phyloP scores from a whole-genome alignment of 1,140 invertebrate species.

The Platyscapa corneri region DNA sequence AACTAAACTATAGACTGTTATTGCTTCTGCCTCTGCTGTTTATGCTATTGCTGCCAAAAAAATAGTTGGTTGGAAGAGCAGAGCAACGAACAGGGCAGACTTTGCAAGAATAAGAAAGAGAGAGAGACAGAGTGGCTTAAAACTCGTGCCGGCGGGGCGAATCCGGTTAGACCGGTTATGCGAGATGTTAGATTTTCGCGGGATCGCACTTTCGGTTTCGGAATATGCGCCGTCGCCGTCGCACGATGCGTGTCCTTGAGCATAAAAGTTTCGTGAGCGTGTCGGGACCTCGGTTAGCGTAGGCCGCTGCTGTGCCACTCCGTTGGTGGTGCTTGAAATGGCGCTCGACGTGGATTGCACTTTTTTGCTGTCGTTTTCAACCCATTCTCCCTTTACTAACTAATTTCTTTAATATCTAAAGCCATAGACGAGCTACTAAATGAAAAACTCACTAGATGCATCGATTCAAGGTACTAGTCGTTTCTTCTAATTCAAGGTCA shows the following conservation, averaged over 20 bases:
- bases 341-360: constrained; percentile 17
- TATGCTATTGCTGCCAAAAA: constrained; percentile 44
- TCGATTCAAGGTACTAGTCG: not conserved
- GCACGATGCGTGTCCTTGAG: constrained; percentile 65
- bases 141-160: constrained; percentile 56
- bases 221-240: constrained; percentile 62
- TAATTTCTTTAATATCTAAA: not conserved
- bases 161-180: constrained; percentile 75
- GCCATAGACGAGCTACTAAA: not conserved
- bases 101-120: not conserved
- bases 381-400: not conserved
- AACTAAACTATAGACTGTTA: not conserved
- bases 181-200: constrained; percentile 76
- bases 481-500: not conserved
- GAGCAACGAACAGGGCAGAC: not conserved
- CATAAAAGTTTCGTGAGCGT: constrained; percentile 58
- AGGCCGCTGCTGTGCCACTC: constrained; percentile 1
- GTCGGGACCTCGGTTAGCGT: constrained; percentile 14
- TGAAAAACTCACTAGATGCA: not conserved
- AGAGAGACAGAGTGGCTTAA: not conserved
- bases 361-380: constrained; percentile 9
- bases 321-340: constrained; percentile 12
- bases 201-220: constrained; percentile 76
- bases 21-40: not conserved
- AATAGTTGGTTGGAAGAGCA: constrained; percentile 33